Evolutionary conservation across 2,888 invertebrate species (phyloP).

Genomic region (Frankliniella fusca): DNA sequence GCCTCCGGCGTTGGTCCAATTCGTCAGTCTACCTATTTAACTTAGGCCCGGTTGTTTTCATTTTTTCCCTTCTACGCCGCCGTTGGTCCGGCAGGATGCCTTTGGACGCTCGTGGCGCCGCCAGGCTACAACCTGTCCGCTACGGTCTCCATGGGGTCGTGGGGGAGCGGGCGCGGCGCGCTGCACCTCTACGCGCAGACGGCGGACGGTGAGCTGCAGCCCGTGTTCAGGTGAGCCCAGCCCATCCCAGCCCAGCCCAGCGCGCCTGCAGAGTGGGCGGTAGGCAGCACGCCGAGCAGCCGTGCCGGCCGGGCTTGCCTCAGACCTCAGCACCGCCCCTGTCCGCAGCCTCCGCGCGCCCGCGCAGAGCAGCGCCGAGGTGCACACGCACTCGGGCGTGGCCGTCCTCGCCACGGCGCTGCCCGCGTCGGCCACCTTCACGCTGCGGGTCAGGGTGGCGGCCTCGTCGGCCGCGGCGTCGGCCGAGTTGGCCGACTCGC

Average conservation of each 20-base stretch:
- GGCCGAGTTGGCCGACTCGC: neutral
- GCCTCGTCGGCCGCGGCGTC: neutral
- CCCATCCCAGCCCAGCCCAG: neutral
- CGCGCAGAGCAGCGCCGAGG: neutral
- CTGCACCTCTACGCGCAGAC: neutral
- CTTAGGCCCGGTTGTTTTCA: neutral
- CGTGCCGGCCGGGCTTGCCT: neutral
- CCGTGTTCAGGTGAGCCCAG: neutral
- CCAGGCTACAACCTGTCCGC: neutral
- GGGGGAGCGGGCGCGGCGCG: neutral
- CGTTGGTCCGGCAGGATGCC: neutral
- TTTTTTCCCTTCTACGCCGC: too few relatives aligned
- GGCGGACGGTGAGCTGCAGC: neutral
- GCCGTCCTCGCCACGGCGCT: neutral
- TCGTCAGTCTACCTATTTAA: neutral
- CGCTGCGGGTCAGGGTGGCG: neutral
- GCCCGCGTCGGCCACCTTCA: neutral
- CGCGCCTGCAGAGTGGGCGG: neutral
- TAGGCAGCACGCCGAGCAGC: neutral
- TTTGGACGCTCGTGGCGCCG: neutral
- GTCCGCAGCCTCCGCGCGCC: neutral
- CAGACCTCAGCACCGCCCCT: neutral
- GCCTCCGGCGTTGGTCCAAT: neutral
- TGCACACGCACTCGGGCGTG: neutral
- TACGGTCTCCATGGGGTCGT: neutral